Conservation (phyloP, 1,140 invertebrate species). For the Cepaea nemoralis region DNA sequence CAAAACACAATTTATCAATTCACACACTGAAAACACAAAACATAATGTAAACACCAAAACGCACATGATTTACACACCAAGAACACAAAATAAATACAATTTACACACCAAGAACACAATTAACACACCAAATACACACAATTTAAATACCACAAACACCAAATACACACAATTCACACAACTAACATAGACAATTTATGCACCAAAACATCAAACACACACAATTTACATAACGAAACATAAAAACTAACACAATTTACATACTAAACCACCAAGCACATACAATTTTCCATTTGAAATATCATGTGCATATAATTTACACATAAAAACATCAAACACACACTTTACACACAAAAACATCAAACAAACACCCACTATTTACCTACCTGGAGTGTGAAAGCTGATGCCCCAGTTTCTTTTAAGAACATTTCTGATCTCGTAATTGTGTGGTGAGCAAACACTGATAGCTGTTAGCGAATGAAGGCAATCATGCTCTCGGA, state of each 20-base stretch:
- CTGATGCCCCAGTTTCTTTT: constrained; percentile 57
- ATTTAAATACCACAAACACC: background rate
- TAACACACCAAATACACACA: background rate
- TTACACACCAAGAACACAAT: background rate
- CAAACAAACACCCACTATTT: background rate
- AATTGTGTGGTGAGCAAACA: constrained; percentile 45
- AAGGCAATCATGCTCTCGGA: constrained; percentile 60
- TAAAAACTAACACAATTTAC: constrained; percentile 28
- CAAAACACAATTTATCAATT: background rate
- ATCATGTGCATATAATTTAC: constrained; percentile 9
- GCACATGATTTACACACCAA: background rate
- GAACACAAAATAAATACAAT: background rate
- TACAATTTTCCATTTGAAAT: background rate
- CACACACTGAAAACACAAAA: background rate
- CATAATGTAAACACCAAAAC: background rate
- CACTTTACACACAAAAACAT: background rate
- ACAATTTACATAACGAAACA: constrained; percentile 28
- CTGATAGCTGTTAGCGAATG: constrained; percentile 58
- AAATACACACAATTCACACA: background rate
- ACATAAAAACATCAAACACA: constrained; percentile 28
- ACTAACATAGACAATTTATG: background rate
- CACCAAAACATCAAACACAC: constrained; percentile 15
- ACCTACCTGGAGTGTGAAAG: background rate
- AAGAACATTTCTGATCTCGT: constrained; percentile 53
- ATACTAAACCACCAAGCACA: background rate